These are phyloP conservation scores for Perdita meconis DNA, from an alignment of 2,888 invertebrate species.

Conservation along the genomic window DNA sequence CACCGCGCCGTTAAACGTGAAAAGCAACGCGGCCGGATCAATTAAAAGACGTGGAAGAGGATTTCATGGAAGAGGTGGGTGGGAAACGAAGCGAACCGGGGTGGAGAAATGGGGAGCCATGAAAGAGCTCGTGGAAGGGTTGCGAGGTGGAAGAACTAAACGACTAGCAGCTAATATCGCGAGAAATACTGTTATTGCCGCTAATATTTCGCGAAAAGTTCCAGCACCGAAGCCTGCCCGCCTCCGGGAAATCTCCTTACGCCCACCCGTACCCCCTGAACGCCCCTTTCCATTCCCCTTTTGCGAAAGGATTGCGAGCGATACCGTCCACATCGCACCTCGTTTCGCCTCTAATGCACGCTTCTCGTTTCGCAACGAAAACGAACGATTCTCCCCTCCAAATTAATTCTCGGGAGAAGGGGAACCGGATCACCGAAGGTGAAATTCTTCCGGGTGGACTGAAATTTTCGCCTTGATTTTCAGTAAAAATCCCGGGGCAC, in stretches of 20 bases:
- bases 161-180: constrained; percentile 77
- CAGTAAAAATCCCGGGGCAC: not conserved
- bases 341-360: constrained; percentile 67
- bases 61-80: no score
- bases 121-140: constrained; percentile 23
- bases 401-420: constrained; percentile 30
- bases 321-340: constrained; percentile 57
- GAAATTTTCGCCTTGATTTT: not conserved
- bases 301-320: constrained; percentile 74
- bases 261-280: constrained; percentile 2
- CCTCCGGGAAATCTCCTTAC: constrained; percentile 65
- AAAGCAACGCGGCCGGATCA: constrained; percentile 49
- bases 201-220: constrained; percentile 77
- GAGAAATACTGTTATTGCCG: constrained; percentile 81
- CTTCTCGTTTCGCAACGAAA: constrained; percentile 62
- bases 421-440: not conserved
- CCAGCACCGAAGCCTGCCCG: constrained; percentile 40
- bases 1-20: constrained; percentile 17
- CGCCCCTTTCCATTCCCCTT: constrained; percentile 39
- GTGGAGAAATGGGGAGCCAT: constrained; percentile 11
- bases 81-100: constrained; percentile 8
- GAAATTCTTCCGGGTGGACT: constrained; percentile 7
- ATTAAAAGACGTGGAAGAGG: constrained; percentile 60
- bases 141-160: constrained; percentile 39
- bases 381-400: constrained; percentile 43